Conservation (phyloP, 2,113 vertebrate species). For the Pterophyllum scalare region DNA sequence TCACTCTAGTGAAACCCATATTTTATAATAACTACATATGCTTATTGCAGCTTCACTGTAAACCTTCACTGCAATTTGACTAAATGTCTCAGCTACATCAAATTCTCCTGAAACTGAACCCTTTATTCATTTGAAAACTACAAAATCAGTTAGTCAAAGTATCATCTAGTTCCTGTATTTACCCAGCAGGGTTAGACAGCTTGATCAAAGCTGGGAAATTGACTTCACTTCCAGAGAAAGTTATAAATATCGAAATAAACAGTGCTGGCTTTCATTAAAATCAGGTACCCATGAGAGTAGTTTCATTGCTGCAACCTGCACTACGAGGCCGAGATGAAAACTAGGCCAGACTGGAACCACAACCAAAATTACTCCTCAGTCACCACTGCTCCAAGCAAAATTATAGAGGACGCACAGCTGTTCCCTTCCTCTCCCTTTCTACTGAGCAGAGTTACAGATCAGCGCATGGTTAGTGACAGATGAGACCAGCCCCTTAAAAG, state of each 20-base stretch:
- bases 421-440: constrained; percentile 54
- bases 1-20: not conserved
- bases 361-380: constrained; percentile 66
- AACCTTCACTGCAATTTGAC: no score
- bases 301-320: constrained; percentile 46
- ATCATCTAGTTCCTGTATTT: not conserved
- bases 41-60: no score
- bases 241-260: constrained; percentile 2
- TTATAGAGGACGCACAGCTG: constrained; percentile 68
- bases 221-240: constrained; percentile 12
- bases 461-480: constrained; percentile 51
- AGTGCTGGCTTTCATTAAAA: not conserved
- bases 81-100: not conserved
- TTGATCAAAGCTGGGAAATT: not conserved
- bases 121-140: not conserved
- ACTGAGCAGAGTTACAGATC: constrained; percentile 50
- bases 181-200: not conserved
- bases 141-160: not conserved
- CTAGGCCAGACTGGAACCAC: constrained; percentile 52
- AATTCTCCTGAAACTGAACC: not conserved
- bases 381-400: constrained; percentile 56
- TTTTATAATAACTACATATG: not conserved
- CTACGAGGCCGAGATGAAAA: constrained; percentile 29
- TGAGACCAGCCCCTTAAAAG: constrained; percentile 39
- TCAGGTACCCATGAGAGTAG: constrained; percentile 1